phyloP scores from a whole-genome alignment of 2,797 vertebrate genomes.

The Coilia nasus region DNA sequence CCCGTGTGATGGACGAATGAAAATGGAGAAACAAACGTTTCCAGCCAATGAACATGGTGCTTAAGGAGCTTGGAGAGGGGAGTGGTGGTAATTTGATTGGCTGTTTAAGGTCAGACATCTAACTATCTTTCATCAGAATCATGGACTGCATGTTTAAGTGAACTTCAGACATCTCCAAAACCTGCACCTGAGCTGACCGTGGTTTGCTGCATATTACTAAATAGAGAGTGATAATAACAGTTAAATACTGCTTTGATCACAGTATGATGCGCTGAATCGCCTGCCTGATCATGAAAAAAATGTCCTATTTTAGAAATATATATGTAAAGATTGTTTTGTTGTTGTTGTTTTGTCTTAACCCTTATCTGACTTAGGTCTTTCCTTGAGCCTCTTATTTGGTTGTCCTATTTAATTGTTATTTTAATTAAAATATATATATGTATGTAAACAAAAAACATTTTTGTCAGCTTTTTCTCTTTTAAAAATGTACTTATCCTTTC shows the following conservation, averaged over 20 bases:
- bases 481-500: neutral
- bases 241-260: constrained; percentile 72
- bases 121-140: neutral
- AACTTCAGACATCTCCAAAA: constrained; percentile 56
- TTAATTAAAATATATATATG: constrained; percentile 64
- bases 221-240: constrained; percentile 58
- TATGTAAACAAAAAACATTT: constrained; percentile 41
- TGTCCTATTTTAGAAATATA: constrained; percentile 70
- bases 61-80: neutral
- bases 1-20: neutral
- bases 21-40: neutral
- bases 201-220: constrained; percentile 78
- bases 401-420: constrained; percentile 81
- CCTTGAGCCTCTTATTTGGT: constrained; percentile 79
- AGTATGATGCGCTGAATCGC: constrained; percentile 70
- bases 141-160: neutral
- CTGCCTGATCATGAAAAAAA: constrained; percentile 69
- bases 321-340: constrained; percentile 52
- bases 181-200: constrained; percentile 75
- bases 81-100: neutral
- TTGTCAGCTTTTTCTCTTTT: neutral
- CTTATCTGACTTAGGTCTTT: constrained; percentile 75
- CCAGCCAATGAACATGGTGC: neutral
- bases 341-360: constrained; percentile 70
- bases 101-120: neutral